Conservation (phyloP, 2,113 vertebrate species). For the Gulo gulo region DNA sequence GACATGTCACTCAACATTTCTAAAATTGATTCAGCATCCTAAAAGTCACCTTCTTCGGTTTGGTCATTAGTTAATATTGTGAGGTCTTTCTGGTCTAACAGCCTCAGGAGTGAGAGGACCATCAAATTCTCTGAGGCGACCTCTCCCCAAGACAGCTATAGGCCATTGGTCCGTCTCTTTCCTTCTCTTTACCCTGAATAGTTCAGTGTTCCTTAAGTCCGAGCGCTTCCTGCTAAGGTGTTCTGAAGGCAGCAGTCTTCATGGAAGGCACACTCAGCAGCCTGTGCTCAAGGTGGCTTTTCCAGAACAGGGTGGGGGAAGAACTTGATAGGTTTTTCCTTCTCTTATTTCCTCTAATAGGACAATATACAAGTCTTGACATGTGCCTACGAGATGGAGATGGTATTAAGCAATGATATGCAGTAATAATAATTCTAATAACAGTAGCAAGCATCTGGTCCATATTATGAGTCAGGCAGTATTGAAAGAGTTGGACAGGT, state of each 20-base stretch:
- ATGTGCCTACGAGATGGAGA: neutral
- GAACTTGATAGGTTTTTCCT: neutral
- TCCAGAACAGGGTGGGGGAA: neutral
- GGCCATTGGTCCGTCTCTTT: neutral
- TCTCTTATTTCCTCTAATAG: neutral
- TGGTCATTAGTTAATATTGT: neutral
- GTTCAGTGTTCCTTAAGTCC: neutral
- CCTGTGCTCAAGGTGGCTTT: neutral
- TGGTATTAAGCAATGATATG: neutral
- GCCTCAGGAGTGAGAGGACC: too few species aligned
- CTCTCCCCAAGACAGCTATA: too few species aligned
- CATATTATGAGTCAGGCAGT: neutral
- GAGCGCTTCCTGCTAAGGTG: neutral
- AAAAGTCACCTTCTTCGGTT: neutral
- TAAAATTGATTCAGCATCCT: neutral
- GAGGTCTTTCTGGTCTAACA: too few species aligned
- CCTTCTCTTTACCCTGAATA: neutral
- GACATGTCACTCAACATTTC: neutral
- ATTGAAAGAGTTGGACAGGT: neutral
- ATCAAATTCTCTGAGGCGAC: too few species aligned
- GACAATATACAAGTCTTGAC: neutral
- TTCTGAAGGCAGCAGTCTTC: neutral
- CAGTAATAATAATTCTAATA: neutral
- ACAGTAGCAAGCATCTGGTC: neutral
- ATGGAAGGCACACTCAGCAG: neutral